A percentile compares a stretch with the other conserved stretches of the same genome.
Evolutionary conservation across 2,888 invertebrate genomes (phyloP).

Genomic region (Pantelozetes paolii): DNA sequence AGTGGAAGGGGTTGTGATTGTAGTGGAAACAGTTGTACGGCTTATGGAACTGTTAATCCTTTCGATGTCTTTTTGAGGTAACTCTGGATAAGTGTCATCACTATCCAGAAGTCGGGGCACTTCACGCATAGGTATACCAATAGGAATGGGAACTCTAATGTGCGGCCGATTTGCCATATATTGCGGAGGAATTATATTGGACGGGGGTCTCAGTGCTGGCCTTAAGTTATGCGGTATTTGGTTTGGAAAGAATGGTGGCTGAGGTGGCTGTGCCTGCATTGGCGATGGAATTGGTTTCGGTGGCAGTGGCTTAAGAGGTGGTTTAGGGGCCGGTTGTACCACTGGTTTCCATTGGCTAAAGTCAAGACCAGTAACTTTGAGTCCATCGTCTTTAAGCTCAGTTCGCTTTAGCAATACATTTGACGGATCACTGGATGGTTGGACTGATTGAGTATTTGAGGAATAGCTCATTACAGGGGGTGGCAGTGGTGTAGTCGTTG

Average conservation of each 20-base stretch:
- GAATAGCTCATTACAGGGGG: too few species aligned
- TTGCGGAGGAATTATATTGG: background rate
- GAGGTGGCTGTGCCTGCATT: background rate
- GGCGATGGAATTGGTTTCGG: background rate
- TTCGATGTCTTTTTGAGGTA: background rate
- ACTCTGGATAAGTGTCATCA: background rate
- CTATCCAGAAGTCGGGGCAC: constrained; percentile 20
- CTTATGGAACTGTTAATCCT: background rate
- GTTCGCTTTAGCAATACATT: constrained; percentile 9
- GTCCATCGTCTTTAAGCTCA: constrained; percentile 20
- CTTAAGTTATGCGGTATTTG: background rate
- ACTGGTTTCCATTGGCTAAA: constrained; percentile 32
- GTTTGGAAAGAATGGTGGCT: constrained; percentile 3
- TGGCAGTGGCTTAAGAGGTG: constrained; percentile 15
- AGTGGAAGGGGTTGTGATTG: background rate
- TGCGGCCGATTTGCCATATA: background rate
- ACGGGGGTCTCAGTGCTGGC: background rate
- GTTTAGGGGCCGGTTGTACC: background rate
- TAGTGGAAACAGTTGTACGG: background rate
- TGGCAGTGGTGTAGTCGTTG: constrained; percentile 14
- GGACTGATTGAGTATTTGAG: background rate
- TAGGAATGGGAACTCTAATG: background rate
- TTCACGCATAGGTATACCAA: constrained; percentile 20
- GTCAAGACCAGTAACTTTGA: background rate
- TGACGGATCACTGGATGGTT: background rate